Evolutionary conservation across 2,113 vertebrate genomes (phyloP).

Genomic region (Etheostoma spectabile): DNA sequence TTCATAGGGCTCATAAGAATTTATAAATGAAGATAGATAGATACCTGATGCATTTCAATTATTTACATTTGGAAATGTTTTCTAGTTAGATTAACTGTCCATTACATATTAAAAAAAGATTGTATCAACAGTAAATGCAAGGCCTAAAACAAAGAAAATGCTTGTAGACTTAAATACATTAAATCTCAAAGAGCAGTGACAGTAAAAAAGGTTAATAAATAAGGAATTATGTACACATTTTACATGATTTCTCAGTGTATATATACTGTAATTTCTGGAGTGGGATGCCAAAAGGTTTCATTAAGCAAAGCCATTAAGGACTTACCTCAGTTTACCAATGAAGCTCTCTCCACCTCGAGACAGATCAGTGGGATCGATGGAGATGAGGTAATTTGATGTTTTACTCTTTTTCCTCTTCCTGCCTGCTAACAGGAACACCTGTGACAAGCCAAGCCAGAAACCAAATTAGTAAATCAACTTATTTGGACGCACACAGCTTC

Average conservation of each 20-base stretch:
- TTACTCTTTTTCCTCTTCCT: conserved; percentile 99
- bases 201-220: background rate
- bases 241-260: background rate
- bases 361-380: conserved; percentile 97
- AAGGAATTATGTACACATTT: conserved; percentile 3
- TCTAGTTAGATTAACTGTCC: background rate
- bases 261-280: background rate
- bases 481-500: background rate
- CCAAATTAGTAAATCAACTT: conserved; percentile 9
- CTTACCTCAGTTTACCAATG: conserved; percentile 96
- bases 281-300: background rate
- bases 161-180: background rate
- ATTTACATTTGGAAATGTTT: background rate
- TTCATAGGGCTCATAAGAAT: background rate
- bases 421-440: conserved; percentile 98
- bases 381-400: conserved; percentile 99
- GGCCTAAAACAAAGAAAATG: background rate
- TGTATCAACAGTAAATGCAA: background rate
- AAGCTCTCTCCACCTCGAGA: conserved; percentile 98
- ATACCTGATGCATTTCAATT: background rate
- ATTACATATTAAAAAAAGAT: background rate
- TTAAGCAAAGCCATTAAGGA: background rate
- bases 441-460: conserved; percentile 28
- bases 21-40: background rate
- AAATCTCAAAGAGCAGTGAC: background rate